phyloP scores from a whole-genome alignment of 2,888 invertebrate genomes.

The Melanargia galathea region DNA sequence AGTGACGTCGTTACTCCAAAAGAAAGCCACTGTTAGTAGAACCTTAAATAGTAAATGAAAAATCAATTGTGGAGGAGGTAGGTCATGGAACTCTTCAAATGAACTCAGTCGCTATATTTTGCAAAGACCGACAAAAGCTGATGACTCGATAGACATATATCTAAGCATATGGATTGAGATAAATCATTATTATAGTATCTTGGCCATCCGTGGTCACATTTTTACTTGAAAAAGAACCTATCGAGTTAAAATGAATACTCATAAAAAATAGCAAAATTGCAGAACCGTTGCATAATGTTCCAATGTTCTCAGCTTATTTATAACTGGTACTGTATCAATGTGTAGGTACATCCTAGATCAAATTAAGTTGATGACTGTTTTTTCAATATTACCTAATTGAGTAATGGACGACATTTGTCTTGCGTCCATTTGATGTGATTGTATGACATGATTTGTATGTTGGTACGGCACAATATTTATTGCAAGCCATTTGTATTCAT shows the following conservation, averaged over 20 bases:
- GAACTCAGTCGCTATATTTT: background rate
- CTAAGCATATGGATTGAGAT: no score
- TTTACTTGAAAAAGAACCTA: no score
- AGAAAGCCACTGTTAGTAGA: slow-evolving; percentile 40
- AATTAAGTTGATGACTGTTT: background rate
- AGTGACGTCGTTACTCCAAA: slow-evolving; percentile 41
- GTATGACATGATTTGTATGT: background rate
- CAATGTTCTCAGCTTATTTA: no score
- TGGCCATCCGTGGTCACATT: no score
- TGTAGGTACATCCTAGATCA: background rate
- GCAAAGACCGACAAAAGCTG: background rate
- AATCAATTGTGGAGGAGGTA: background rate
- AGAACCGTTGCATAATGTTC: no score
- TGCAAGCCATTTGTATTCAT: background rate
- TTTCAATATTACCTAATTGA: slow-evolving; percentile 6
- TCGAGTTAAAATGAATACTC: no score
- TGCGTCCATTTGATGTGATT: background rate
- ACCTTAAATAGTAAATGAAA: slow-evolving; percentile 48
- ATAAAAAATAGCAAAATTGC: no score
- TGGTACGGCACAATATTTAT: slow-evolving; percentile 5
- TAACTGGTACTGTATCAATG: background rate
- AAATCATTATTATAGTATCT: no score
- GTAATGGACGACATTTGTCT: slow-evolving; percentile 2
- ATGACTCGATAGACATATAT: no score
- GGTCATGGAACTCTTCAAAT: background rate